Conservation (phyloP, 2,113 vertebrate genomes). For the Mastomys natalensis region DNA sequence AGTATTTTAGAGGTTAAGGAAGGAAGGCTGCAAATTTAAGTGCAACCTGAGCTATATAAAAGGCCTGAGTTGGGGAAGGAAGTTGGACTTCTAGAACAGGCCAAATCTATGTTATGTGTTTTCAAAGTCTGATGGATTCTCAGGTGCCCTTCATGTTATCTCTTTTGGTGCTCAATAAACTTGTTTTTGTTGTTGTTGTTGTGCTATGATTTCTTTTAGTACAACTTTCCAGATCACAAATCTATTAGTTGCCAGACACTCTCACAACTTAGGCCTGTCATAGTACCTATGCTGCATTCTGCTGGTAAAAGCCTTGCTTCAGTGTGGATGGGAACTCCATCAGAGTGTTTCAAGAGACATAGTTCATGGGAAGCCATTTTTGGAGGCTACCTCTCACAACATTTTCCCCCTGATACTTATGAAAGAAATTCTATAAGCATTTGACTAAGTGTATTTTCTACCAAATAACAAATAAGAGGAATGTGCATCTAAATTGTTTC, state of each 20-base stretch:
- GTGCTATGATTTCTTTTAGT: constrained; percentile 20
- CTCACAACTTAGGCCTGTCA: constrained; percentile 33
- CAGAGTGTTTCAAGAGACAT: background rate
- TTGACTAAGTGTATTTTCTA: constrained; percentile 59
- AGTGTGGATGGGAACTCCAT: background rate
- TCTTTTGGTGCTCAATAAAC: background rate
- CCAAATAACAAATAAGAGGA: constrained; percentile 61
- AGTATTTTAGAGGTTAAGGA: background rate
- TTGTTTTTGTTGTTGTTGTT: background rate
- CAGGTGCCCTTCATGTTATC: background rate
- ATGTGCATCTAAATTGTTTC: constrained; percentile 54
- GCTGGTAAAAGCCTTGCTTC: constrained; percentile 28
- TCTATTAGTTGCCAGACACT: constrained; percentile 42
- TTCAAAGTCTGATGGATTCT: background rate
- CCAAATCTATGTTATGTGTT: constrained; percentile 3
- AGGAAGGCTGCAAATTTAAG: background rate
- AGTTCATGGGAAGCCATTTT: constrained; percentile 1
- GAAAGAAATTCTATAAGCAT: constrained; percentile 67
- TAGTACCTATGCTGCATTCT: background rate
- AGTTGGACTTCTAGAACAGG: background rate
- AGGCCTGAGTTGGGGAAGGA: background rate
- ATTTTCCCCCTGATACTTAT: background rate
- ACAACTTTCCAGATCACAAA: constrained; percentile 49
- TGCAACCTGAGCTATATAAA: background rate
- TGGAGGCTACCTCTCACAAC: constrained; percentile 35